Conservation (phyloP, 2,113 vertebrate species). For the Cottus gobio region DNA sequence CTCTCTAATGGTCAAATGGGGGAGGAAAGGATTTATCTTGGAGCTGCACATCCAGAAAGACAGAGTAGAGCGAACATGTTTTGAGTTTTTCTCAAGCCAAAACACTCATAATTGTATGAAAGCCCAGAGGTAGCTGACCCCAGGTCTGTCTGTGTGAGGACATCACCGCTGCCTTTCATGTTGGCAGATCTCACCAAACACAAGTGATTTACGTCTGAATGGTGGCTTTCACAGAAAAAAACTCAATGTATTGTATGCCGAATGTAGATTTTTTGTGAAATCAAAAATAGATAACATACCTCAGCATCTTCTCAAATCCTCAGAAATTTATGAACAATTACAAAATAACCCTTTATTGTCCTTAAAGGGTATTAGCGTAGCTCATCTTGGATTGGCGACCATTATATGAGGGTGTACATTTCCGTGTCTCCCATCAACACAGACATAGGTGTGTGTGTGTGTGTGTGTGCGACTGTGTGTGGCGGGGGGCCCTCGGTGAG, state of each 20-base stretch:
- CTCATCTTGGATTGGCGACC: not conserved
- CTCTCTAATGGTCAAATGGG: conserved; percentile 55
- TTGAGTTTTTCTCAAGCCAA: conserved; percentile 56
- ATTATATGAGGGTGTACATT: not conserved
- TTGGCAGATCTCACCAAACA: conserved; percentile 29
- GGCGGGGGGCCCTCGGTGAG: conserved; percentile 62
- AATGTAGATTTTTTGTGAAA: conserved; percentile 8
- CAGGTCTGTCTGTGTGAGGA: conserved; percentile 47
- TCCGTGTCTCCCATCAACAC: conserved; percentile 27
- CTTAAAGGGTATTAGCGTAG: not conserved
- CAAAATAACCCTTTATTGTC: not conserved
- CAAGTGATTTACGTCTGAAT: conserved; percentile 51
- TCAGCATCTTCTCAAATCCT: not conserved
- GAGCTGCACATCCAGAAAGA: conserved; percentile 63
- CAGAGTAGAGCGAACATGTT: conserved; percentile 63
- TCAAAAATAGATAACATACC: not conserved
- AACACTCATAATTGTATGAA: conserved; percentile 51
- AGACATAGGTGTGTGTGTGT: conserved; percentile 30
- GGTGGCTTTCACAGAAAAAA: conserved; percentile 32
- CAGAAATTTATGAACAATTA: not conserved
- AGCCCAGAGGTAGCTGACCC: conserved; percentile 52
- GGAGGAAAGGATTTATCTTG: conserved; percentile 72
- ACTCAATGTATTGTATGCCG: not conserved
- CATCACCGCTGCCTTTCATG: conserved; percentile 45
- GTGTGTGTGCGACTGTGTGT: conserved; percentile 49